Base-by-base conservation (phyloP, 2,113 vertebrate species). In the Gymnogyps californianus region DNA sequence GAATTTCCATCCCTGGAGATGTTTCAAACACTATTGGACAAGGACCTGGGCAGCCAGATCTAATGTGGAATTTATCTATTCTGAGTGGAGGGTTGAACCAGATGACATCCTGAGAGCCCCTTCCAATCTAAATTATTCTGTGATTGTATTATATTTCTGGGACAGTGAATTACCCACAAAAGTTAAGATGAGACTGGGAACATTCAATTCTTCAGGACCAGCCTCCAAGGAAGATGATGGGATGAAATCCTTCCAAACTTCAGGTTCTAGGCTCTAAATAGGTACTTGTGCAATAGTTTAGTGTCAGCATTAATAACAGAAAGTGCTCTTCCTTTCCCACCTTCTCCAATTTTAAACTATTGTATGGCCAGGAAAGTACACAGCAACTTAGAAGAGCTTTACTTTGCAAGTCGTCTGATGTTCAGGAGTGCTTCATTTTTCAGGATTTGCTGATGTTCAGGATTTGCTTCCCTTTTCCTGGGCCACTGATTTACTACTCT, bases 351-450 rank as follows among this genome's bases (percentile, higher is more conserved):
- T 83, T 83, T 47, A 46, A 80, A 32, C 1, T 38, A 8, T 36
- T 42, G 4, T 14, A 10, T 47, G 6, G 1, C 1, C 3, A n/a
- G 7, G 22, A 52, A n/a, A 54, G 2, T 16, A 16, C 5, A 51
- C 7, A 47, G 7, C 3, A 55, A 42, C 3, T 69, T 61, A 34
- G 26, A 44, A 80, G 12, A 74, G 1, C 7, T 65, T 83, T 77
- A 46, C 8, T 44, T 20, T 47, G 8, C n/a, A 67, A 83, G 16
- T 16, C 16, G 61, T 26, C 29, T 44, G 5, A 38, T 52, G 5
- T 42, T 83, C 5, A 29, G 38, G 8, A 79, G 4, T 70, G 8
- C 1, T 44, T 51, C 6, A 1, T 76, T 88, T 88, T 90, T 90
- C 28, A 46, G 51, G 21, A 47, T 58, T 83, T 75, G 8, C 13